Evolutionary conservation across 2,888 invertebrate genomes (phyloP).

Genomic region (Volucella inanis): DNA sequence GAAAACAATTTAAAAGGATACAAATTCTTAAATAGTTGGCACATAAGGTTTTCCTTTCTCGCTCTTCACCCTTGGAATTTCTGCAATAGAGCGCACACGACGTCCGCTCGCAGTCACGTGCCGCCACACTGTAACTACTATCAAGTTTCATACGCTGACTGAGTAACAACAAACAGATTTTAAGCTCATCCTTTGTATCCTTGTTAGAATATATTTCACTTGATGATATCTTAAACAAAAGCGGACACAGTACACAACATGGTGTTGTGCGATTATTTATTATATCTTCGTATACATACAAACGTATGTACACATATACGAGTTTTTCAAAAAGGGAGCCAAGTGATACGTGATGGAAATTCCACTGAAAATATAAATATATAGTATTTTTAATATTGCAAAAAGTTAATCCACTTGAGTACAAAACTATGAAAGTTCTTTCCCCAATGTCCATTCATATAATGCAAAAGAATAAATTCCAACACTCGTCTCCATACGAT

Average conservation of each 20-base stretch:
- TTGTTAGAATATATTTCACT: constrained; percentile 35
- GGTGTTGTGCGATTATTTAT: constrained; percentile 66
- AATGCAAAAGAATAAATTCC: constrained; percentile 60
- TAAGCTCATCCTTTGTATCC: constrained; percentile 70
- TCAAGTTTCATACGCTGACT: constrained; percentile 72
- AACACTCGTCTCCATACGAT: constrained; percentile 43
- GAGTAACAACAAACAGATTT: constrained; percentile 74
- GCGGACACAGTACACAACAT: constrained; percentile 23
- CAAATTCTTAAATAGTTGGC: constrained; percentile 68
- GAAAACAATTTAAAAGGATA: constrained; percentile 72
- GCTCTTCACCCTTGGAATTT: constrained; percentile 19
- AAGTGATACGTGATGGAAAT: constrained; percentile 68
- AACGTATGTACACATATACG: background rate
- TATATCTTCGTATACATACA: constrained; percentile 16
- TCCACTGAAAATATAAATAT: constrained; percentile 34
- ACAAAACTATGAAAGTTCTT: constrained; percentile 44
- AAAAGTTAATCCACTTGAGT: constrained; percentile 61
- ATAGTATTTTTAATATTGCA: background rate
- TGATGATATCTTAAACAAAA: constrained; percentile 46
- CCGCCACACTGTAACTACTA: constrained; percentile 68
- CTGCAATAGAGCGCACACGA: constrained; percentile 55
- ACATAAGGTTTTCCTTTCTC: constrained; percentile 28
- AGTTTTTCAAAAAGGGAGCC: constrained; percentile 53
- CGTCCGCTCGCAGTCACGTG: constrained; percentile 69
- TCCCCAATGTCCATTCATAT: constrained; percentile 57